phyloP scores from a whole-genome alignment of 2,888 invertebrate species.

The Drosophila koepferae region DNA sequence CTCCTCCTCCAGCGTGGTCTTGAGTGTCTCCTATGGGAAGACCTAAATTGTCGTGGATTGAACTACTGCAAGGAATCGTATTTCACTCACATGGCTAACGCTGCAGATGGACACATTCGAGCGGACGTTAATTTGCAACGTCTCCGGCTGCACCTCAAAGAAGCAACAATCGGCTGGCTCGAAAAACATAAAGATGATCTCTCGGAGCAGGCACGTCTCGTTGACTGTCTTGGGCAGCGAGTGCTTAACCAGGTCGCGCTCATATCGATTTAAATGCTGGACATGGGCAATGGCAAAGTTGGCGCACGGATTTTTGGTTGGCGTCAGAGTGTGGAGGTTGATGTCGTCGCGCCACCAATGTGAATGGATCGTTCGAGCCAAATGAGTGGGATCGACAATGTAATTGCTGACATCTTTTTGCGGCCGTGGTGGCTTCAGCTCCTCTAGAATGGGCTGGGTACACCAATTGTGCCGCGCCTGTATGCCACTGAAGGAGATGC shows the following conservation, averaged over 20 bases:
- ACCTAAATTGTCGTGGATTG: not conserved
- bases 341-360: conserved; percentile 85
- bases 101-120: conserved; percentile 80
- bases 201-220: conserved; percentile 82
- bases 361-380: conserved; percentile 84
- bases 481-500: not conserved
- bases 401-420: conserved; percentile 42
- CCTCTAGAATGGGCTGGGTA: conserved; percentile 13
- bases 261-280: conserved; percentile 61
- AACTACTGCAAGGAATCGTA: not conserved
- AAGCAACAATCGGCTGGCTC: conserved; percentile 78
- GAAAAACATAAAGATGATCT: conserved; percentile 84
- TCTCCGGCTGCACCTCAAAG: conserved; percentile 63
- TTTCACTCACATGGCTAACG: conserved; percentile 74
- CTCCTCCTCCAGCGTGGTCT: conserved; percentile 65
- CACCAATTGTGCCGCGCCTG: not conserved
- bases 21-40: conserved; percentile 64
- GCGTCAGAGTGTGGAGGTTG: conserved; percentile 71
- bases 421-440: conserved; percentile 28
- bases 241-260: conserved; percentile 58
- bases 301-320: conserved; percentile 81
- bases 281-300: conserved; percentile 85
- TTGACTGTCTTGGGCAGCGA: conserved; percentile 71
- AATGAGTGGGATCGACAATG: conserved; percentile 70
- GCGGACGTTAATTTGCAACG: conserved; percentile 59